Evolutionary conservation across 92 coral and sea anemone genomes (phyloP).

Genomic region (Epizoanthus scotinus): DNA sequence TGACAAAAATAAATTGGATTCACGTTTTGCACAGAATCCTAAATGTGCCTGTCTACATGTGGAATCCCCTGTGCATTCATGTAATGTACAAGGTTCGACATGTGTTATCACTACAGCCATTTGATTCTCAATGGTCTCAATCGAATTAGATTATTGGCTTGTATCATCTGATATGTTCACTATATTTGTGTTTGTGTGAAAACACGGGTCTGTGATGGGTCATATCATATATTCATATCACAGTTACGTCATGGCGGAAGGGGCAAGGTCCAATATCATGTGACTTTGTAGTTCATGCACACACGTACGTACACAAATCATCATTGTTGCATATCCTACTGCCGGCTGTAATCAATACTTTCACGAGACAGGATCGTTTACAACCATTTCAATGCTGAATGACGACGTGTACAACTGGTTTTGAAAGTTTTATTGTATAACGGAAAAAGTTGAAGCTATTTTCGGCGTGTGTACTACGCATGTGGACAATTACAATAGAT

Average conservation of each 20-base stretch:
- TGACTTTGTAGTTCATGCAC: neutral
- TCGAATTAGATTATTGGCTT: neutral
- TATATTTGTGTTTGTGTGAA: neutral
- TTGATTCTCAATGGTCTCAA: neutral
- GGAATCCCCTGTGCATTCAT: neutral
- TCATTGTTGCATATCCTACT: too few relatives aligned
- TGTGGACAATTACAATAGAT: too few relatives aligned
- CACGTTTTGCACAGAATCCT: constrained; percentile 34
- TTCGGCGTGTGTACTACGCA: neutral
- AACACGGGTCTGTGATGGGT: neutral
- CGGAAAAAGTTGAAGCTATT: neutral
- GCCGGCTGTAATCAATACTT: too few relatives aligned
- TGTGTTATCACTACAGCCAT: neutral
- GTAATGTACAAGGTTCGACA: neutral
- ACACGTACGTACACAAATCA: too few relatives aligned
- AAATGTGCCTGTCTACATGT: constrained; percentile 23
- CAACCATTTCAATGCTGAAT: too few relatives aligned
- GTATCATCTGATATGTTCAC: neutral
- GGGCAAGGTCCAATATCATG: neutral
- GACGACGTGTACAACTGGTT: too few relatives aligned
- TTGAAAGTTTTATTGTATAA: too few relatives aligned
- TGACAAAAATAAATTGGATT: constrained; percentile 11
- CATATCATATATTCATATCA: neutral
- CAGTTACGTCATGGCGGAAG: neutral
- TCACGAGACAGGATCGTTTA: too few relatives aligned